Evolutionary conservation across 2,113 vertebrate genomes (phyloP), one percentile per base, ranked within the genome.

Genomic region (Macrotis lagotis): DNA sequence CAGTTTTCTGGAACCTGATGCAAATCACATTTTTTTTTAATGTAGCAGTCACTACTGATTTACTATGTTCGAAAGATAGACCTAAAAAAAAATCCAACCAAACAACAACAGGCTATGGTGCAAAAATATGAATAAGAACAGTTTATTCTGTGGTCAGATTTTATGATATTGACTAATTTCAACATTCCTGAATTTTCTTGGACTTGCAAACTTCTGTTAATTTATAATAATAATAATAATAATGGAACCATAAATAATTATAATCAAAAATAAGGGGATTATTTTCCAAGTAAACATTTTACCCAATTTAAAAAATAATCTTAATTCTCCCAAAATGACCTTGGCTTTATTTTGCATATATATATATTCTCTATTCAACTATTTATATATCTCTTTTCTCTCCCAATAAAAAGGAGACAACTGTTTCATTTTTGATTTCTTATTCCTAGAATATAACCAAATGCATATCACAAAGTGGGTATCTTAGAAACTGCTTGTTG

Each of bases 21-120:
- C 92, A 97, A 96, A 95, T 96, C 9, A 96, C 48, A 28, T 53
- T 93, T 94, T 94, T 49, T 92, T 90, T 28, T 91, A 91, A 96
- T n/a, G 83, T 51, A 48, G 91, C 51, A 96, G 50, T 92, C 95
- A 91, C 55, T 94, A 50, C 48, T 94, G 95, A 95, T 95, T 97
- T 95, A 96, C 97, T 96, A 91, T 95, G 31, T 50, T 92, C 48
- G 91, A 91, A 90, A 95, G 88, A 95, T 0, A 93, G 90, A 94
- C 95, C 52, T 50, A 90, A 96, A 96, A 96, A 66, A 91, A 97
- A 96, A 97, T 96, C 49, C 92, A 94, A 91, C 22, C 53, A 26
- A 53, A 53, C 9, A 28, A 59, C 26, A 44, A 44, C 37, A 83
- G n/a, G 16, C 6, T 24, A 16, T 44, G n/a, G n/a, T 2, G 19